A percentile compares a stretch with the other conserved stretches of the same genome.
phyloP scores from a whole-genome alignment of 1,140 invertebrate genomes.

The Vanessa atalanta region DNA sequence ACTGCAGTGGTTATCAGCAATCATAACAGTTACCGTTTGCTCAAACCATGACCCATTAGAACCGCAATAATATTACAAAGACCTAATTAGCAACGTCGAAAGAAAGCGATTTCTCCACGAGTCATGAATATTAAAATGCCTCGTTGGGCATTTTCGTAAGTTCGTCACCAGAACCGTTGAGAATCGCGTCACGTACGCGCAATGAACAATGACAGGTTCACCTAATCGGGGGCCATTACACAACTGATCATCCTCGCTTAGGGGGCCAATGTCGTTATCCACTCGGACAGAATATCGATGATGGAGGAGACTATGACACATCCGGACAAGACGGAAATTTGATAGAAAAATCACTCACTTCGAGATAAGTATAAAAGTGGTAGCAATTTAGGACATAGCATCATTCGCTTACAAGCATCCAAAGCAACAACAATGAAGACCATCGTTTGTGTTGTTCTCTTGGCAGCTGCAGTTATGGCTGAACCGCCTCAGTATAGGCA shows the following conservation, averaged over 20 bases:
- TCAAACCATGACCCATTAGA: slow-evolving; percentile 27
- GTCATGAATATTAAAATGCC: slow-evolving; percentile 71
- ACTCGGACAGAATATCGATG: slow-evolving; percentile 71
- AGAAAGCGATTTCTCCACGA: slow-evolving; percentile 65
- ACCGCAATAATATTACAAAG: slow-evolving; percentile 7
- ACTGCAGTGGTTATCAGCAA: neutral
- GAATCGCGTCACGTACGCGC: slow-evolving; percentile 58
- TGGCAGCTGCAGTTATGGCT: slow-evolving; percentile 57
- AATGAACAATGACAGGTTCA: slow-evolving; percentile 68
- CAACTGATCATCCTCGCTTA: slow-evolving; percentile 68
- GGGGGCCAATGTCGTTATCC: slow-evolving; percentile 71
- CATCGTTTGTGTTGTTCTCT: slow-evolving; percentile 56
- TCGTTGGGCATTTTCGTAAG: slow-evolving; percentile 66
- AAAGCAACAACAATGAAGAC: slow-evolving; percentile 64
- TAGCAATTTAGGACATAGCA: slow-evolving; percentile 46
- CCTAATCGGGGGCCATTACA: slow-evolving; percentile 68
- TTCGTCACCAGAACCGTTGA: slow-evolving; percentile 43
- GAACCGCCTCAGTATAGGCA: slow-evolving; percentile 63
- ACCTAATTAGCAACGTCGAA: slow-evolving; percentile 59
- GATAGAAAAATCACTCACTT: slow-evolving; percentile 42
- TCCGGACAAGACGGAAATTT: slow-evolving; percentile 68
- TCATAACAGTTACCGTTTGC: slow-evolving; percentile 33
- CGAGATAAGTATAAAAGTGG: slow-evolving; percentile 65
- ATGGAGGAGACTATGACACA: slow-evolving; percentile 57
- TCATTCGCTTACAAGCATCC: slow-evolving; percentile 64